Conservation (phyloP, 2,113 vertebrate genomes). For the Prunella fulvescens region DNA sequence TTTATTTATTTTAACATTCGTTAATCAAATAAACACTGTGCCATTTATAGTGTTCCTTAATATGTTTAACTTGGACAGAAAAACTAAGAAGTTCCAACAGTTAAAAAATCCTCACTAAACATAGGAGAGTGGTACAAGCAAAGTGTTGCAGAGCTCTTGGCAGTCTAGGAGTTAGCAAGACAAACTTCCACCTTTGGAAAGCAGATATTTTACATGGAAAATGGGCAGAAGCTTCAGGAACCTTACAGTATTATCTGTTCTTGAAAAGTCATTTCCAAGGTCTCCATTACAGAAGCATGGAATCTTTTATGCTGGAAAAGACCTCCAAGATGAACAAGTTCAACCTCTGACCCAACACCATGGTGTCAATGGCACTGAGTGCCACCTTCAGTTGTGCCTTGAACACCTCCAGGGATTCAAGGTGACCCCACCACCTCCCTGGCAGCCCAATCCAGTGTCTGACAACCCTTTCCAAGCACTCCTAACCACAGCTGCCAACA, state of each 20-base stretch:
- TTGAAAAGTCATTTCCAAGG: neutral
- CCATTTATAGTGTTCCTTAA: neutral
- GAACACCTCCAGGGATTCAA: neutral
- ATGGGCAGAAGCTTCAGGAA: neutral
- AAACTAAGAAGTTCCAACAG: neutral
- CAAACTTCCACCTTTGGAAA: neutral
- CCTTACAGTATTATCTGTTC: neutral
- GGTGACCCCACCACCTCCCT: neutral
- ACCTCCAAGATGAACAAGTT: neutral
- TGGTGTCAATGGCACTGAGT: neutral
- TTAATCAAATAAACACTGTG: neutral
- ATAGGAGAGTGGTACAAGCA: neutral
- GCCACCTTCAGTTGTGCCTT: accelerated
- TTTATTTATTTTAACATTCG: too few species aligned
- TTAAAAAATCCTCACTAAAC: neutral
- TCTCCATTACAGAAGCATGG: neutral
- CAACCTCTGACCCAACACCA: accelerated
- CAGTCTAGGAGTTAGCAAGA: neutral
- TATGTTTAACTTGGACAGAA: neutral
- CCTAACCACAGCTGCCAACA: neutral
- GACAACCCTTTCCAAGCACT: neutral
- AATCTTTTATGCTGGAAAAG: neutral
- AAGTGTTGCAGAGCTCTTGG: neutral
- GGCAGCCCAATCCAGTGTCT: neutral
- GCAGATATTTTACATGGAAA: neutral